phyloP scores from a whole-genome alignment of 2,797 vertebrate genomes.

The Liparis tanakae region DNA sequence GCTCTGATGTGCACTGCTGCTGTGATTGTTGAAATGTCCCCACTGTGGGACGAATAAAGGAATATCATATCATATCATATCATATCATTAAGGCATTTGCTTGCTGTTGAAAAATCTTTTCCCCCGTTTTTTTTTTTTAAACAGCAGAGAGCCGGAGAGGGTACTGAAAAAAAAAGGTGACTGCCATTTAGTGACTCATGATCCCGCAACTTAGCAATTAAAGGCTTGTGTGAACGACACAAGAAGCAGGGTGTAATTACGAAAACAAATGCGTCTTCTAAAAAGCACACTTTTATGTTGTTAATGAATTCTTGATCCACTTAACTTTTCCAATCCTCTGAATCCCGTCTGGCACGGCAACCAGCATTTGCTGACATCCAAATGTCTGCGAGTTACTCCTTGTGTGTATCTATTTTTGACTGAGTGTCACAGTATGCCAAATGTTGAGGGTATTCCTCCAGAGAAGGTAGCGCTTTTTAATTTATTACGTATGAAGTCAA shows the following conservation, averaged over 20 bases:
- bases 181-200: slow-evolving; percentile 1
- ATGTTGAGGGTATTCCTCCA: slow-evolving; percentile 27
- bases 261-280: slow-evolving; percentile 5
- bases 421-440: slow-evolving; percentile 14
- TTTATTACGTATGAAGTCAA: slow-evolving; percentile 40
- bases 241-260: slow-evolving; percentile 17
- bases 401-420: slow-evolving; percentile 3
- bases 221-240: slow-evolving; percentile 26
- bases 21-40: too few relatives aligned
- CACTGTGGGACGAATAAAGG: too few relatives aligned
- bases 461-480: neutral
- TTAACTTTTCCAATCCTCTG: slow-evolving; percentile 2
- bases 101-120: slow-evolving; percentile 11
- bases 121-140: neutral
- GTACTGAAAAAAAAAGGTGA: slow-evolving; percentile 1
- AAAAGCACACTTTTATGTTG: slow-evolving; percentile 6
- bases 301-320: slow-evolving; percentile 14
- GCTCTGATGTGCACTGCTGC: too few relatives aligned
- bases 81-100: slow-evolving; percentile 1
- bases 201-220: slow-evolving; percentile 36
- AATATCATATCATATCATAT: too few relatives aligned
- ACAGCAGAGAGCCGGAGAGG: neutral
- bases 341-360: neutral
- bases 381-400: neutral
- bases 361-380: neutral